phyloP scores from a whole-genome alignment of 2,888 invertebrate species.

The Oscheius sp. region DNA sequence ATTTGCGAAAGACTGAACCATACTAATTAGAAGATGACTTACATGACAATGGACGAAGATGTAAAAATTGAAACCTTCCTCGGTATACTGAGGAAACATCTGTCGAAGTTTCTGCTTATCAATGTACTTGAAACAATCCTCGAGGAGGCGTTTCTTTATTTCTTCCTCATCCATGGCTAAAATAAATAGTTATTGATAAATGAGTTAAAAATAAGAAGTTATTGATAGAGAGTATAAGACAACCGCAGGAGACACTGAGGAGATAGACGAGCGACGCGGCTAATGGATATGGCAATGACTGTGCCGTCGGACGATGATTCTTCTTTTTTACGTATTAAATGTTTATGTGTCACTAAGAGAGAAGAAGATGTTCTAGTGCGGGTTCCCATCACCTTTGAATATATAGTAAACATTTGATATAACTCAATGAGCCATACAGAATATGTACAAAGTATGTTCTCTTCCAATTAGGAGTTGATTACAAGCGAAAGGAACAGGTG shows the following conservation, averaged over 20 bases:
- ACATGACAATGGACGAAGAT: background rate
- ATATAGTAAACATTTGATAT: too few species aligned
- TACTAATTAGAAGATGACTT: background rate
- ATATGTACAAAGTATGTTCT: too few species aligned
- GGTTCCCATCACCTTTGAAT: too few species aligned
- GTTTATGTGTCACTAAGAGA: too few species aligned
- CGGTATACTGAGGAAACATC: background rate
- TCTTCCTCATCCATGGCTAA: background rate
- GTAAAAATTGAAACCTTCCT: background rate
- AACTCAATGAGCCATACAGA: too few species aligned
- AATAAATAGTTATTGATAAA: background rate
- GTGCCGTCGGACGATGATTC: too few species aligned
- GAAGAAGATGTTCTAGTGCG: too few species aligned
- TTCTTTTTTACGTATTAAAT: too few species aligned
- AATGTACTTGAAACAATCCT: background rate
- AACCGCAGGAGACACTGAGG: too few species aligned
- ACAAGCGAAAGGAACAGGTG: too few species aligned
- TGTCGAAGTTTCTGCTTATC: background rate
- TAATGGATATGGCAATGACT: background rate
- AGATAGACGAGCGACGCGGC: background rate
- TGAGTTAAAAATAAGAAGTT: background rate
- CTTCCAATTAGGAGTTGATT: too few species aligned
- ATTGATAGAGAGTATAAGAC: too few species aligned
- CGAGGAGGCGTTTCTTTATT: background rate
- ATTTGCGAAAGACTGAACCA: background rate